These are phyloP conservation scores for Peucedramus taeniatus DNA, from an alignment of 2,113 vertebrate species.

Conservation along the genomic window DNA sequence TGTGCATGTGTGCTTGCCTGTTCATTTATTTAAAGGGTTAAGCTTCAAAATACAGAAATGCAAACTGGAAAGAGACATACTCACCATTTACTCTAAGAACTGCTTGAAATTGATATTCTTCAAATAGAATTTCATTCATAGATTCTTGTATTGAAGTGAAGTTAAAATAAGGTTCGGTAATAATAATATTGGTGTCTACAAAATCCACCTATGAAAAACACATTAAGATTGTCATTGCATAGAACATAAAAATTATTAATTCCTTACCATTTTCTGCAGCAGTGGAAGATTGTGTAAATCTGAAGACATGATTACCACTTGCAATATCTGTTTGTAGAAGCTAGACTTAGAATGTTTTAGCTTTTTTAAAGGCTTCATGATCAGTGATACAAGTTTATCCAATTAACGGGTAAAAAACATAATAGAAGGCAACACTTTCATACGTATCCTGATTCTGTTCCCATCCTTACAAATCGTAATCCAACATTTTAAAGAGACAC, in stretches of 20 bases:
- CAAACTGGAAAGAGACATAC: background rate
- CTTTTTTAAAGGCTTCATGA: background rate
- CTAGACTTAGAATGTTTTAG: background rate
- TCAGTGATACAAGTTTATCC: background rate
- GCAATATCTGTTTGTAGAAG: background rate
- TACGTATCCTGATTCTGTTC: background rate
- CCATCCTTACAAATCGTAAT: background rate
- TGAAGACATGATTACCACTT: background rate
- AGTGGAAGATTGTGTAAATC: background rate
- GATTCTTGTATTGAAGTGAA: constrained; percentile 97
- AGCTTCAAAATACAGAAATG: background rate
- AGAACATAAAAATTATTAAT: background rate
- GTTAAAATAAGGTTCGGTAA: constrained; percentile 97
- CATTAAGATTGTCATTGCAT: background rate
- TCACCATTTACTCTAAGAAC: constrained; percentile 90
- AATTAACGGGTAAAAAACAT: background rate
- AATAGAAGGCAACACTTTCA: background rate
- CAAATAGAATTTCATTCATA: constrained; percentile 99
- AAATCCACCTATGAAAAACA: constrained; percentile 87
- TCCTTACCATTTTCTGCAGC: background rate
- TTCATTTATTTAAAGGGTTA: background rate
- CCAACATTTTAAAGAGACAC: background rate
- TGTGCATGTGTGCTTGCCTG: background rate
- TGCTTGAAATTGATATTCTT: constrained; percentile 98
- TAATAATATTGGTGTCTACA: constrained; percentile 90